phyloP scores from a whole-genome alignment of 1,140 invertebrate genomes.

The Uloborus diversus region DNA sequence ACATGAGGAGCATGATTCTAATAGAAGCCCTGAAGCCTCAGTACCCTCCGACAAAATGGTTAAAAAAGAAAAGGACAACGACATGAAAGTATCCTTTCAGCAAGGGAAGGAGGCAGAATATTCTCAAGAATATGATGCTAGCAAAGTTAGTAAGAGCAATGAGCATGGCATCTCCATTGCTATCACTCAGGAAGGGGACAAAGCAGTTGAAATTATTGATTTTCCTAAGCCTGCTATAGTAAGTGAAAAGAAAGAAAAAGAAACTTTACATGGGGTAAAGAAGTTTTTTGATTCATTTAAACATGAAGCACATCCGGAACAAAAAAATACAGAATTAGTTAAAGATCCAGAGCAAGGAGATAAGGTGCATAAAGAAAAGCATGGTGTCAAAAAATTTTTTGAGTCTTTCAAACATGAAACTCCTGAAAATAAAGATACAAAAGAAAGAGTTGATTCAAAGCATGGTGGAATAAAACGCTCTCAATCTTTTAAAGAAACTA shows the following conservation, averaged over 20 bases:
- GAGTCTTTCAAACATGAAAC: neutral
- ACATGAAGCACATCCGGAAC: neutral
- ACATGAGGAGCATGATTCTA: neutral
- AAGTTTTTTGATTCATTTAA: conserved; percentile 1
- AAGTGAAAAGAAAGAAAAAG: conserved; percentile 9
- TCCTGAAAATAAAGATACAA: neutral
- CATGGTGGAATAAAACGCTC: conserved; percentile 25
- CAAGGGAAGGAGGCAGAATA: no score
- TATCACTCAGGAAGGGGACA: no score
- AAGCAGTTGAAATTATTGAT: conserved; percentile 7
- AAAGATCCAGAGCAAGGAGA: neutral
- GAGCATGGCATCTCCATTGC: no score
- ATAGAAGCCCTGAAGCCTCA: neutral
- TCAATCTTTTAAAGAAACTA: conserved; percentile 21
- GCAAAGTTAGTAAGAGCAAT: no score
- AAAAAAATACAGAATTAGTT: neutral
- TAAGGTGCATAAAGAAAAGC: neutral
- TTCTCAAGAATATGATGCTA: no score
- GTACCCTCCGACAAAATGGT: neutral
- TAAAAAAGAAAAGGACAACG: neutral
- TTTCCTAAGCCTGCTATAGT: neutral
- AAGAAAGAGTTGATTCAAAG: neutral
- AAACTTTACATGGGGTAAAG: neutral
- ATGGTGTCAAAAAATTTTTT: neutral
- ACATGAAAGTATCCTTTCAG: conserved; percentile 22